Evolutionary conservation across 2,797 vertebrate genomes (phyloP), one percentile per base, ranked within the genome.

Genomic region (Diplodus puntazzo): DNA sequence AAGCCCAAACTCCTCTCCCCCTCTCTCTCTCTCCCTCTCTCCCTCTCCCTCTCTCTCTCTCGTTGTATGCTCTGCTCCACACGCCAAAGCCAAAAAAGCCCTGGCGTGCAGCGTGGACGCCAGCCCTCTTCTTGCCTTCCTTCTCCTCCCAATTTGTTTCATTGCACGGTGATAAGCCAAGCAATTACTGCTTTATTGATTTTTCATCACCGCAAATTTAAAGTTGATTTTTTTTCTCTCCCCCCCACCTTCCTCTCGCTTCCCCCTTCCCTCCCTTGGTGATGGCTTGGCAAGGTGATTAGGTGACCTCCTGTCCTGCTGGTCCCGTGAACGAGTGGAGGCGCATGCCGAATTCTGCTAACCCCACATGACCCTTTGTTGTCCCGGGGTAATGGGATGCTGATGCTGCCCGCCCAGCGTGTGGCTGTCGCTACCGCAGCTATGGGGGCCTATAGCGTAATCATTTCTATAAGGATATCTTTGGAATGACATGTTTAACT

Each of bases 181-280:
- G 97, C 97, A 98, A 99, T 99, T 98, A 98, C 96, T 93, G 95
- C 82, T 95, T 96, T 96, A 98, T 98, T 97, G 97, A 98, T 98
- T 98, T 98, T 98, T 98, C 96, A 98, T 98, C 97, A 96, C 94
- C 93, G 94, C 95, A 96, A 97, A 97, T 97, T 97, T 96, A 91
- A 96, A 96, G 96, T 96, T 96, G 96, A 95, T 96, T 96, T 95
- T 25, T 92, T 92, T 62, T 69, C 1, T 1, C 42, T 17, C 59
- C 65, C 57, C 52, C 54, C 42, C 46, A 55, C 52, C 54, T 16
- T 16, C 64, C 54, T 69, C 78, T 25, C 10, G 13, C 69, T 55
- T 57, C 69, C 73, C 71, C 71, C 69, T 73, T 45, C 54, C 67
- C 71, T 92, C 88, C 74, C 94, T 93, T 13, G 23, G 93, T 95